Conservation (phyloP, 2,113 vertebrate genomes). For the Amblyornis subalaris region DNA sequence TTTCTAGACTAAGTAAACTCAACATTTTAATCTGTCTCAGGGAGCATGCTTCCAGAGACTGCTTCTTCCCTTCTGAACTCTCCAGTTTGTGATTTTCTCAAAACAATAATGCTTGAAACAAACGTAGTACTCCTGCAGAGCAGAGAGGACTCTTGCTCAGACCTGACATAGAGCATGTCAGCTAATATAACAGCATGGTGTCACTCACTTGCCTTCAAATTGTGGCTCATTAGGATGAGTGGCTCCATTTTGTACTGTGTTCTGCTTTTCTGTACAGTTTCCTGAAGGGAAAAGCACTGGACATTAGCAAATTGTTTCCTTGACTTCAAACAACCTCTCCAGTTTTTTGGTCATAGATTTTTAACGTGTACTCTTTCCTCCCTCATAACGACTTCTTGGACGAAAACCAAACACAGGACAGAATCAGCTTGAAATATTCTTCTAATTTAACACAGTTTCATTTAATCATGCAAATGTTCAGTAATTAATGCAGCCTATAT, state of each 20-base stretch:
- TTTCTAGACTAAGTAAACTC: background rate
- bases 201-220: rapidly evolving
- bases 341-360: background rate
- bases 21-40: background rate
- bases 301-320: background rate
- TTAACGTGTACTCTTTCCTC: background rate
- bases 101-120: background rate
- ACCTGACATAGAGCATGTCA: background rate
- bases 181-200: rapidly evolving
- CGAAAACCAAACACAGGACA: background rate
- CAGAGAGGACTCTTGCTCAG: background rate
- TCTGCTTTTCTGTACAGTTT: background rate
- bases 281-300: background rate
- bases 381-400: background rate
- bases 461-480: background rate
- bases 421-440: background rate
- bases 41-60: background rate
- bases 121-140: background rate
- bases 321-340: background rate
- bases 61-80: background rate
- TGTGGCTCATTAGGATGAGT: background rate
- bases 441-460: background rate
- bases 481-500: background rate
- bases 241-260: background rate
- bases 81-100: background rate